These are phyloP conservation scores for Rhorus exstirpatorius DNA, from an alignment of 2,888 invertebrate species.

Conservation along the genomic window DNA sequence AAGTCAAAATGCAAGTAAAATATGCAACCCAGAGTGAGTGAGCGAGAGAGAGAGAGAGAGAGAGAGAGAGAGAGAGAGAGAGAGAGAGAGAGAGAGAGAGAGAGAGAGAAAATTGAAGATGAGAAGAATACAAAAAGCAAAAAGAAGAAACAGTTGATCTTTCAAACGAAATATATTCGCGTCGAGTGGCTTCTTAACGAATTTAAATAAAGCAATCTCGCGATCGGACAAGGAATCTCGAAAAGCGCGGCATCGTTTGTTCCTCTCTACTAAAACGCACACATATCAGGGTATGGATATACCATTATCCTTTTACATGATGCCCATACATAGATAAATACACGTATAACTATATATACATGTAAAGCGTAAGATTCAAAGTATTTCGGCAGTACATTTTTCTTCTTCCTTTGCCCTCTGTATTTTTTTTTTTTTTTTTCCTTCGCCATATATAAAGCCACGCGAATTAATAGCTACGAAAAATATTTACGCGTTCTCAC, in stretches of 20 bases:
- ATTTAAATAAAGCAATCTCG: slow-evolving; percentile 82
- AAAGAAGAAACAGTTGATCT: slow-evolving; percentile 45
- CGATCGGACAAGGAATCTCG: slow-evolving; percentile 78
- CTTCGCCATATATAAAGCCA: slow-evolving; percentile 55
- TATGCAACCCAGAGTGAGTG: slow-evolving; percentile 72
- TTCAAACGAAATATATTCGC: slow-evolving; percentile 63
- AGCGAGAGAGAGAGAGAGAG: slow-evolving; percentile 42
- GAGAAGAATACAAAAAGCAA: slow-evolving; percentile 12
- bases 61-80: slow-evolving; percentile 1
- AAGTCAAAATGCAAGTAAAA: slow-evolving; percentile 45
- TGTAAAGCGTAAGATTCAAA: slow-evolving; percentile 50
- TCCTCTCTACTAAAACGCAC: slow-evolving; percentile 66
- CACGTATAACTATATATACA: not conserved
- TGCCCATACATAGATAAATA: not conserved
- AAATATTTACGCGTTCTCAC: slow-evolving; percentile 78
- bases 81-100: slow-evolving; percentile 39
- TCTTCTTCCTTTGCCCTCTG: slow-evolving; percentile 28
- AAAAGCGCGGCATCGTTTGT: slow-evolving; percentile 75
- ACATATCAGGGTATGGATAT: slow-evolving; percentile 24
- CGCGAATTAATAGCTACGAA: slow-evolving; percentile 77
- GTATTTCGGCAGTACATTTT: slow-evolving; percentile 67
- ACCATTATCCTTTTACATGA: slow-evolving; percentile 13
- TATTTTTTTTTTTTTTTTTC: slow-evolving; percentile 32
- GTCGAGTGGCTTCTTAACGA: slow-evolving; percentile 75
- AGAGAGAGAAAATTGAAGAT: slow-evolving; percentile 20